A percentile compares a stretch with the other conserved stretches of the same genome.
These are phyloP conservation scores for Oscheius onirici DNA, from an alignment of 2,888 invertebrate genomes.

Conservation along the genomic window DNA sequence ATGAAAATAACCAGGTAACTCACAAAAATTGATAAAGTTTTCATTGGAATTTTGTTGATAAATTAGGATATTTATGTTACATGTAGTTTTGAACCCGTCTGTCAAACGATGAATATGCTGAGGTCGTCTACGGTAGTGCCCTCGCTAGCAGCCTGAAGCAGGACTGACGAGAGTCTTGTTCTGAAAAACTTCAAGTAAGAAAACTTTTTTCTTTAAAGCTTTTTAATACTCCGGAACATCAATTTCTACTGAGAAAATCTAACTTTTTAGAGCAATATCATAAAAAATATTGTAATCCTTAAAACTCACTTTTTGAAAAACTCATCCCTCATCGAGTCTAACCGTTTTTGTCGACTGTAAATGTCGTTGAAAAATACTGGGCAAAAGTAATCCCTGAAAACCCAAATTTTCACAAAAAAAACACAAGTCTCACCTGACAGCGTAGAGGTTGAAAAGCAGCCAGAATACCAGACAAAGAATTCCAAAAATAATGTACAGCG, in stretches of 20 bases:
- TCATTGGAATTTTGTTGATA: not conserved
- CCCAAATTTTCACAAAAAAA: not conserved
- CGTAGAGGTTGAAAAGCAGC: constrained; percentile 26
- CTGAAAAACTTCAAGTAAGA: not conserved
- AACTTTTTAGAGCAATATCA: no score
- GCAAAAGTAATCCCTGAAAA: constrained; percentile 28
- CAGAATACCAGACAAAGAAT: constrained; percentile 27
- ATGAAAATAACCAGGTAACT: no score
- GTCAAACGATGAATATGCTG: constrained; percentile 22
- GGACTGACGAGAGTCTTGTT: constrained; percentile 22
- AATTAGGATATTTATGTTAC: not conserved
- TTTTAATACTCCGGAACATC: no score
- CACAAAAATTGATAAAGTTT: no score
- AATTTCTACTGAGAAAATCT: no score
- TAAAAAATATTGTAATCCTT: no score
- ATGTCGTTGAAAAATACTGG: constrained; percentile 21
- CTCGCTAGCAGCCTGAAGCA: constrained; percentile 19
- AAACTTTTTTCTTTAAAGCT: no score
- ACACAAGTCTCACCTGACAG: constrained; percentile 12
- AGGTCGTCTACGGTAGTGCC: constrained; percentile 21
- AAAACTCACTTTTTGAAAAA: constrained; percentile 18
- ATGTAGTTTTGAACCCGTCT: constrained; percentile 5
- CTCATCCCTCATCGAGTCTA: constrained; percentile 24
- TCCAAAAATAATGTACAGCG: constrained; percentile 20
- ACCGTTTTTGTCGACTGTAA: constrained; percentile 14